These are phyloP conservation scores for Venustaconcha ellipsiformis DNA, from an alignment of 1,140 invertebrate species.

Conservation along the genomic window DNA sequence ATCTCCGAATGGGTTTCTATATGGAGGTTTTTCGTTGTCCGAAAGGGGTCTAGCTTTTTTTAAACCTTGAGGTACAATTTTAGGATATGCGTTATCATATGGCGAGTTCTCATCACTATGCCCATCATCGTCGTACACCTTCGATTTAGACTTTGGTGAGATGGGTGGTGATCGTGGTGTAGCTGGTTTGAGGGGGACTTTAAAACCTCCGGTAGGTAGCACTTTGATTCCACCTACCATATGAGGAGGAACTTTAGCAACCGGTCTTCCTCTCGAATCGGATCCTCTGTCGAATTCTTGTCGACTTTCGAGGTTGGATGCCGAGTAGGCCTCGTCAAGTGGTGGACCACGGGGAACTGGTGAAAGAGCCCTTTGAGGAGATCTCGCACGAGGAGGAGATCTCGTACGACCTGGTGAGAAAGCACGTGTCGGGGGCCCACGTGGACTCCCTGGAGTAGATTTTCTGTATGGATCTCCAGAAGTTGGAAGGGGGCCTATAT, in stretches of 20 bases:
- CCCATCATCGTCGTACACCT: neutral
- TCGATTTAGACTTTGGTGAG: constrained; percentile 17
- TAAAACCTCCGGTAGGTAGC: constrained; percentile 19
- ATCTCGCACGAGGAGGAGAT: constrained; percentile 7
- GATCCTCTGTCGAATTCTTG: constrained; percentile 10
- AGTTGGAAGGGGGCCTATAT: neutral
- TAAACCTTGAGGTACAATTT: neutral
- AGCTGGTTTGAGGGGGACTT: constrained; percentile 24
- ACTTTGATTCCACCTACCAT: constrained; percentile 42
- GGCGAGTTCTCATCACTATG: constrained; percentile 7
- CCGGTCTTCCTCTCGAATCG: constrained; percentile 33
- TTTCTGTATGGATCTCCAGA: neutral
- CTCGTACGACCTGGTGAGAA: neutral
- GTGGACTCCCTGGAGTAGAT: neutral
- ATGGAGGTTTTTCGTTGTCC: neutral
- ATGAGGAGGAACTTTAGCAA: constrained; percentile 54
- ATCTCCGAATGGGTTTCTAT: neutral
- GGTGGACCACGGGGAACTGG: neutral
- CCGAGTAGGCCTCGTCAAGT: constrained; percentile 33
- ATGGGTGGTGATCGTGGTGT: constrained; percentile 16
- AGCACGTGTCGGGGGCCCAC: neutral
- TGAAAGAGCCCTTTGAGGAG: constrained; percentile 11
- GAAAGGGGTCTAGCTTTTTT: neutral
- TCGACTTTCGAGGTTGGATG: constrained; percentile 48
- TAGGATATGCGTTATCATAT: constrained; percentile 4